Evolutionary conservation across 2,113 vertebrate genomes (phyloP), one percentile per base, ranked within the genome.

Genomic region (Lota lota): DNA sequence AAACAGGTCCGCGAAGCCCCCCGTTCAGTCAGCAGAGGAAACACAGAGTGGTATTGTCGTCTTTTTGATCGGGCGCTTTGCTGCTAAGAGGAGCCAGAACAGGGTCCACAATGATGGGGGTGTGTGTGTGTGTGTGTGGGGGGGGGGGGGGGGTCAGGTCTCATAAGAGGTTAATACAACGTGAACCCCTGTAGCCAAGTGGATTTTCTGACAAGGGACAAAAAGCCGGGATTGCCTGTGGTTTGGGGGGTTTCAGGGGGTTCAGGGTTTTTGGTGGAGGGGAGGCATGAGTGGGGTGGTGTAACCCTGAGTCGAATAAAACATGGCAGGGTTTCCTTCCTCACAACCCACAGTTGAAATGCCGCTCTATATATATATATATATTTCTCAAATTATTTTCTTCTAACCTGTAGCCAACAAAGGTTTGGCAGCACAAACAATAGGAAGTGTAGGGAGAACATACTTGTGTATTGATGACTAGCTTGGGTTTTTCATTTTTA

Each of bases 1-100:
- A 74, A 83, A 82, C 76, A 67, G 60, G 36, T 22, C 61, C 82
- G 75, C 61, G 69, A 78, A 84, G 76, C 75, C 56, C 12, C 51
- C 12, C 66, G 70, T 81, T 76, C 69, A 72, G 63, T 87, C 77
- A 73, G 83, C 87, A 78, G 85, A 83, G 82, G 79, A 79, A 83
- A 80, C 83, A 81, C 67, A 62, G 72, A 50, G 76, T 75, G 73
- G 64, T 70, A 65, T 84, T 82, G 78, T 84, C 76, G 77, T 70
- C 60, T 75, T 66, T 79, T 77, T 63, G 79, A 76, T 78, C 20
- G 72, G 68, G 69, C 61, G 64, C 77, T 82, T 56, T 19, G 74
- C 28, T 33, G 28, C 28, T 33, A 33, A 33, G 72, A 82, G 84
- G 79, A 88, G 85, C 87, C 76, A 83, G 83, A 81, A 85, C 77